Evolutionary conservation across 1,140 invertebrate genomes (phyloP), one percentile per base, ranked within the genome.

Genomic region (Trichoplusia ni): DNA sequence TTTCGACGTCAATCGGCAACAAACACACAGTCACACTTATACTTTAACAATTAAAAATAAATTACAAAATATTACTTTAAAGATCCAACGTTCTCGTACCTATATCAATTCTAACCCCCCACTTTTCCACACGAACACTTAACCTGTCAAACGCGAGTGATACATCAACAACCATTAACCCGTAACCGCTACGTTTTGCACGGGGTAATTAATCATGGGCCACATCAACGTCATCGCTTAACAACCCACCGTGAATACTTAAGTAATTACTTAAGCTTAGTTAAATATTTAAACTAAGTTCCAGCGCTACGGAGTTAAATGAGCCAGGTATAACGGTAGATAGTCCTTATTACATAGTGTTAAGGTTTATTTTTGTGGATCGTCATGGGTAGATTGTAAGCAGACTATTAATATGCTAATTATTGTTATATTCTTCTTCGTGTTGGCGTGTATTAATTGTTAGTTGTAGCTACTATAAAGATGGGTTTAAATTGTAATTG

Each of bases 251-350:
- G 29, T 62, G 69, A 54, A 73, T 68, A 75, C 54, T 64, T 72
- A 53, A 75, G 64, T 68, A 75, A 76, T 79, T 76, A 74, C 76
- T 76, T 76, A 72, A 74, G 69, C 67, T 65, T 56, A 21, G 53
- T 79, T 76, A 74, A 79, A 79, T 79, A 79, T 79, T 76, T 76
- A 76, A 54, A 61, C 25, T 67, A 40, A 66, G 46, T 65, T 54
- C 7, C 4, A 21, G 13, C n/a, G 44, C 29, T 23, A 35, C 21
- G 31, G 58, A 61, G 29, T 49, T 61, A 27, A 61, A 61, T 49
- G 58, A 61, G 44, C 13, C 44, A 38, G 40, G 40, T 44, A 40
- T 29, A 38, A 58, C 42, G 37, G 29, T 56, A 56, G n/a, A 56
- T 56, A 8, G 14, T 42, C 9, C 21, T 56, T 56, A 18, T n/a